phyloP scores from a whole-genome alignment of 2,113 vertebrate species.

The Serinus canaria region DNA sequence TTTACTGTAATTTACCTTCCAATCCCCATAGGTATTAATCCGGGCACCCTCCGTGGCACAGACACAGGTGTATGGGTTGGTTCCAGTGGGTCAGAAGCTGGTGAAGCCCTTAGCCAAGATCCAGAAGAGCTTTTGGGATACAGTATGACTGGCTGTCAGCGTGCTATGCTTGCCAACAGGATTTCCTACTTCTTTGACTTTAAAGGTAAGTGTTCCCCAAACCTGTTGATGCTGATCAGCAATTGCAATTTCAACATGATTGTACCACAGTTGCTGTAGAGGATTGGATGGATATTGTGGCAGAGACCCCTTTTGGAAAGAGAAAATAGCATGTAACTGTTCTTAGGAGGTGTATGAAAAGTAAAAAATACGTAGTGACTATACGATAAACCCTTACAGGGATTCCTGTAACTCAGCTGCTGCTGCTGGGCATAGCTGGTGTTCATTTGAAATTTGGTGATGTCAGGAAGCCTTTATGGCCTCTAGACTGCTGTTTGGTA shows the following conservation, averaged over 20 bases:
- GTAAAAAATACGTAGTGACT: background rate
- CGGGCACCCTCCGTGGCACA: constrained; percentile 80
- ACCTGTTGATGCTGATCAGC: background rate
- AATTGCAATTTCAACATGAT: background rate
- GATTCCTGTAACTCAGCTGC: background rate
- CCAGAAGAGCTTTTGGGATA: constrained; percentile 95
- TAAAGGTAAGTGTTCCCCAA: constrained; percentile 72
- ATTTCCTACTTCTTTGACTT: constrained; percentile 94
- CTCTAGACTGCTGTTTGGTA: background rate
- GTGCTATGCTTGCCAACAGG: constrained; percentile 95
- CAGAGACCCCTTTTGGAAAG: background rate
- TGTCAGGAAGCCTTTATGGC: background rate
- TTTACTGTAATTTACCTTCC: background rate
- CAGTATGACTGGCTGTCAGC: constrained; percentile 97
- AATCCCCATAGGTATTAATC: constrained; percentile 82
- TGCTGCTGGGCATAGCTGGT: background rate
- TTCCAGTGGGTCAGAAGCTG: constrained; percentile 89
- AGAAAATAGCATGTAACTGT: background rate
- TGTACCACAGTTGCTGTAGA: background rate
- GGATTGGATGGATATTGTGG: background rate
- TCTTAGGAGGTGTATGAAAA: background rate
- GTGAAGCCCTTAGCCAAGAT: constrained; percentile 88
- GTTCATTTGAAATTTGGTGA: background rate
- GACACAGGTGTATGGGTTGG: constrained; percentile 93
- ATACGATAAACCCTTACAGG: too few species aligned